These are phyloP conservation scores for Poecile atricapillus DNA, from an alignment of 2,113 vertebrate species.

Conservation along the genomic window DNA sequence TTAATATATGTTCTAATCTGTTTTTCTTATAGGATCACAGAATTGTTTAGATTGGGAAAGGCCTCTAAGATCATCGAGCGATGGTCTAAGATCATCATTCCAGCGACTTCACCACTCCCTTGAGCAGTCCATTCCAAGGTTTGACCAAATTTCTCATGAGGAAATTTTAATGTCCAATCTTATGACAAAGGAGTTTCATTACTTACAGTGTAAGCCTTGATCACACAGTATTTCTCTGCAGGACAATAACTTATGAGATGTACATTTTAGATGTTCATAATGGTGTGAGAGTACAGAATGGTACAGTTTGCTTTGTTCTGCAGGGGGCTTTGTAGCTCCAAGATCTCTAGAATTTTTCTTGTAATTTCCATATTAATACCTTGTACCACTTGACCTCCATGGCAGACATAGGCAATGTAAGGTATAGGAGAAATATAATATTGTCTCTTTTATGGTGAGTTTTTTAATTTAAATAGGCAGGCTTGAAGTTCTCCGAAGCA, in stretches of 20 bases:
- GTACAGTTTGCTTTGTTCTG: not conserved
- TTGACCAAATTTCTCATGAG: not conserved
- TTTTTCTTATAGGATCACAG: not conserved
- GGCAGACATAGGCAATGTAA: not conserved
- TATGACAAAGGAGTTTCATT: not conserved
- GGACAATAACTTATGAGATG: not conserved
- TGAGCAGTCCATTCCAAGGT: not conserved
- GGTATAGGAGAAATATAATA: not conserved
- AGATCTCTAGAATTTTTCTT: not conserved
- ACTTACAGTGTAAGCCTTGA: not conserved
- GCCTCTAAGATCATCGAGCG: not conserved
- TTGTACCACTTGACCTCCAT: not conserved
- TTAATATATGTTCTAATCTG: not conserved
- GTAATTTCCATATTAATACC: not conserved
- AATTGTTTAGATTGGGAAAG: not conserved
- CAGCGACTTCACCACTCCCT: not conserved
- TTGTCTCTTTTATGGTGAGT: not conserved
- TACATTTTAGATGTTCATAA: not conserved
- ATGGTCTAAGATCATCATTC: not conserved
- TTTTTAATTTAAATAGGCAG: not conserved
- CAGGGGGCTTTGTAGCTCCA: not conserved
- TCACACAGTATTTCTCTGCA: not conserved
- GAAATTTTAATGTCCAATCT: not conserved
- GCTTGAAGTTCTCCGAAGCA: not conserved
- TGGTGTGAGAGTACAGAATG: not conserved